These are phyloP conservation scores for Sphaerodactylus townsendi DNA, from an alignment of 2,113 vertebrate species.

Conservation along the genomic window DNA sequence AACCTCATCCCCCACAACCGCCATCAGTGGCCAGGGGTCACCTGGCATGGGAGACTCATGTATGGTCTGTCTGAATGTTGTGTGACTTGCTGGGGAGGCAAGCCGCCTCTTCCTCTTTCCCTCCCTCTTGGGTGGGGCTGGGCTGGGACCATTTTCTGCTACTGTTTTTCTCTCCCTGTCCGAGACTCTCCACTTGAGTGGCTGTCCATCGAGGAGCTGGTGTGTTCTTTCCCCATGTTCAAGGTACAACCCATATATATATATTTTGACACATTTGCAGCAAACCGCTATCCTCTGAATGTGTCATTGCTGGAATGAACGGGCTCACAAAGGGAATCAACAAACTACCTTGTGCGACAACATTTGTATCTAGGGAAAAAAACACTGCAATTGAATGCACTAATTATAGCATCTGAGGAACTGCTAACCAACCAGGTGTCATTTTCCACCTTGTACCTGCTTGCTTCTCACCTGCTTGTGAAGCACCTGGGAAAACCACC, in stretches of 20 bases:
- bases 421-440: too few relatives aligned
- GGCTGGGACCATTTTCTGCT: too few relatives aligned
- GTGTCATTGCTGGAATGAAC: background rate
- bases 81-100: too few relatives aligned
- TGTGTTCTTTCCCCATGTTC: background rate
- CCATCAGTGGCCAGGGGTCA: too few relatives aligned
- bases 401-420: background rate
- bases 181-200: background rate
- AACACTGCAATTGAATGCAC: background rate
- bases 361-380: background rate
- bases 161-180: too few relatives aligned
- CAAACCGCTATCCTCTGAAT: background rate
- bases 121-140: too few relatives aligned
- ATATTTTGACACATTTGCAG: background rate
- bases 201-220: background rate
- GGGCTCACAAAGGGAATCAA: background rate
- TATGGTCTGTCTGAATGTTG: too few relatives aligned
- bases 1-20: too few relatives aligned
- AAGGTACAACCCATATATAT: background rate
- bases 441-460: background rate
- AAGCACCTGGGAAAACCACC: background rate
- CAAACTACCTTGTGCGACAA: background rate
- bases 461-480: background rate
- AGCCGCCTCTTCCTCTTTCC: too few relatives aligned
- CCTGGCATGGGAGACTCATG: too few relatives aligned